These are phyloP conservation scores for Rhorus exstirpatorius DNA, from an alignment of 2,888 invertebrate species.

Conservation along the genomic window DNA sequence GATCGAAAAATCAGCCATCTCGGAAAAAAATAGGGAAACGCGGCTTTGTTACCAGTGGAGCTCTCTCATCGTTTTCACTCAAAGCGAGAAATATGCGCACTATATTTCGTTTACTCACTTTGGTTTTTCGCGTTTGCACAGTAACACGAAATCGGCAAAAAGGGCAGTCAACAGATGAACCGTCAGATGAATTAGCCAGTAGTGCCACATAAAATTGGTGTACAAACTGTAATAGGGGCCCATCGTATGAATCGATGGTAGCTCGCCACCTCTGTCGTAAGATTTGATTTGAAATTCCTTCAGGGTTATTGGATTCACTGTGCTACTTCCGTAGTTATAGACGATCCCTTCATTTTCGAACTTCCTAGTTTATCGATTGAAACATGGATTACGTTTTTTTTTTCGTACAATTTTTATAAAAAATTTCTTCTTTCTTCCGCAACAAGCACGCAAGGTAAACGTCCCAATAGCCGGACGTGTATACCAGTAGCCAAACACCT, in stretches of 20 bases:
- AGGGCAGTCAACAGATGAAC: conserved; percentile 77
- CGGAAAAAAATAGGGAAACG: too few species aligned
- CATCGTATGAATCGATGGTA: conserved; percentile 69
- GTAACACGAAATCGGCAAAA: conserved; percentile 70
- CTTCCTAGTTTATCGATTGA: conserved; percentile 28
- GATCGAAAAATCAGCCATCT: too few species aligned
- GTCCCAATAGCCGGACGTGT: too few species aligned
- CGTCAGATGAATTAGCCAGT: conserved; percentile 69
- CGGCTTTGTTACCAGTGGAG: too few species aligned
- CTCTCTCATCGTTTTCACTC: too few species aligned
- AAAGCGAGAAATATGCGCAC: too few species aligned
- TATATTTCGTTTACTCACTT: conserved; percentile 72
- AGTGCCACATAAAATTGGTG: conserved; percentile 59
- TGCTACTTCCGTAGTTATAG: conserved; percentile 94
- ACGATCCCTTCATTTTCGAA: conserved; percentile 87
- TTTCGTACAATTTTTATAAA: background rate
- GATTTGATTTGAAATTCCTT: conserved; percentile 51
- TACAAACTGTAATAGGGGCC: conserved; percentile 67
- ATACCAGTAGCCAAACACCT: too few species aligned
- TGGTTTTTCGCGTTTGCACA: conserved; percentile 75
- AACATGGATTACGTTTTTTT: background rate
- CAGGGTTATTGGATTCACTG: conserved; percentile 87
- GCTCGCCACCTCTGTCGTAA: conserved; percentile 21
- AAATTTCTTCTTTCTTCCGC: background rate
- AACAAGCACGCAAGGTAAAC: too few species aligned